These are phyloP conservation scores for Hydrochoerus hydrochaeris DNA, from an alignment of 2,113 vertebrate species.

Conservation along the genomic window DNA sequence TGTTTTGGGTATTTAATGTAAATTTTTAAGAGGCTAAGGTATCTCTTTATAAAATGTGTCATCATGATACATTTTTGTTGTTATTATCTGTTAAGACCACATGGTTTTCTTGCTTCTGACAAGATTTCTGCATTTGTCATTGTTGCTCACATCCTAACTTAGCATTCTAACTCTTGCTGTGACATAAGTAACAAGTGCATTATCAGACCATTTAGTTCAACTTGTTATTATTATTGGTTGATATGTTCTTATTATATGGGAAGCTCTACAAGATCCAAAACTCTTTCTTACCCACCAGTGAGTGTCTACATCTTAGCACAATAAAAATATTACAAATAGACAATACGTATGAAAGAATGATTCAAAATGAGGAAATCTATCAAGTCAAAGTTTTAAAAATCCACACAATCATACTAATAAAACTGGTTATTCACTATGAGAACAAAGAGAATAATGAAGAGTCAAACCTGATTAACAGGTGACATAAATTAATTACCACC, in stretches of 20 bases:
- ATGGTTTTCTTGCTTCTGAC: background rate
- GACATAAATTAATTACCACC: constrained; percentile 41
- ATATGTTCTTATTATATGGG: background rate
- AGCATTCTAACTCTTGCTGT: background rate
- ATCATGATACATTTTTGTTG: background rate
- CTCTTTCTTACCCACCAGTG: background rate
- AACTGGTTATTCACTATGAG: background rate
- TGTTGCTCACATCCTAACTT: background rate
- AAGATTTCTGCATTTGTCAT: background rate
- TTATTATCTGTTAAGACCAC: background rate
- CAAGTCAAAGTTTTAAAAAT: background rate
- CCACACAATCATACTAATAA: background rate
- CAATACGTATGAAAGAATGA: background rate
- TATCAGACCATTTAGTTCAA: background rate
- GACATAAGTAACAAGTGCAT: background rate
- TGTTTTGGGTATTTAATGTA: background rate
- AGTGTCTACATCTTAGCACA: background rate
- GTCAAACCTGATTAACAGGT: background rate
- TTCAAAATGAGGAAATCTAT: constrained; percentile 8
- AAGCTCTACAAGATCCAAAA: background rate
- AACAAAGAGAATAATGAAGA: background rate
- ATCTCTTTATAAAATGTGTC: background rate
- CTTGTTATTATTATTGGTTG: background rate
- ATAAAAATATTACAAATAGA: background rate
- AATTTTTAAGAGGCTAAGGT: background rate